Base-by-base conservation (phyloP, 2,797 vertebrate genomes). In the Chaetophractus vellerosus region DNA sequence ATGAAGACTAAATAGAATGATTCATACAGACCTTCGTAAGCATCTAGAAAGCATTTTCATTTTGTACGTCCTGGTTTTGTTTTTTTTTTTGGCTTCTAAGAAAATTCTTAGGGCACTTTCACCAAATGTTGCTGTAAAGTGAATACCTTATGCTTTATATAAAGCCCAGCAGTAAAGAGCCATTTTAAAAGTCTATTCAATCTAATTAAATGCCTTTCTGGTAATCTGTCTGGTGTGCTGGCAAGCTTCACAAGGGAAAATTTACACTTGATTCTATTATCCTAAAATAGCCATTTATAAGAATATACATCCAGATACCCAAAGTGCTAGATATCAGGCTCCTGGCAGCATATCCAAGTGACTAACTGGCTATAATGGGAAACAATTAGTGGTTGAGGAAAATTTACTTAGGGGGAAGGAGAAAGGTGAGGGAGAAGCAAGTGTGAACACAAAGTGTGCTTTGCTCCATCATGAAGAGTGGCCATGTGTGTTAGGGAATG, bases 11-110 rank as follows among this genome's bases (percentile, higher is more conserved):
- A 69, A 59, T 68, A 38, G 81, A 83, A 72, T 26, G 50, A 68
- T 90, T 71, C 75, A 78, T 31, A 31, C 16, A 74, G 50, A 10
- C 14, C 50, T 92, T 94, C 68, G 72, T n/a, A 71, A 89, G 36
- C 15, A 57, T 66, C 79, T 26, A 72, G 75, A 63, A 75, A 78
- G 92, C n/a, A 50, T 50, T 90, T 84, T 86, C 26, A 41, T 93
- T 68, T 76, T 15, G 28, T 81, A 36, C 14, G 52, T 6, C 12
- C 2, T 19, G 5, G 19, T n/a, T n/a, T 38, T 38, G 3, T 38
- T 38, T 38, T 31, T 80, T 69, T 57, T 84, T 69, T 59, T 61
- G 41, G 23, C 36, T 63, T 88, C 68, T 72, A 81, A 41, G 72
- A 82, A 74, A 90, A 90, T 93, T 90, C 59, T 66, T 21, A 52